These are phyloP conservation scores for Trichonephila clavata DNA, from an alignment of 1,140 invertebrate genomes.

Conservation along the genomic window DNA sequence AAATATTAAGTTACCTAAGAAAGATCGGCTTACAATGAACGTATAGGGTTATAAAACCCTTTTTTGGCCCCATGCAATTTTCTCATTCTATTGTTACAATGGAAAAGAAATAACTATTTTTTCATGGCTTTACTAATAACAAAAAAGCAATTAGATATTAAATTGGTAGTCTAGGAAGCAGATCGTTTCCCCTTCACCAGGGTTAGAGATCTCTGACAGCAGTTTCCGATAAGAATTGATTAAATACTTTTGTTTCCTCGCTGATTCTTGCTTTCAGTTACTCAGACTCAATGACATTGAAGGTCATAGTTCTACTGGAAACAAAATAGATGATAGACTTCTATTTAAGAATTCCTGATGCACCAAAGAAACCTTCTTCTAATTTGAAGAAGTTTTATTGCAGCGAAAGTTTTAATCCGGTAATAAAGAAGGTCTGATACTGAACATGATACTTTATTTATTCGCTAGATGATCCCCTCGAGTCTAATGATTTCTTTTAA, in stretches of 20 bases:
- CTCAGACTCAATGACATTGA: slow-evolving; percentile 12
- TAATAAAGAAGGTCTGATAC: neutral
- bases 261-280: neutral
- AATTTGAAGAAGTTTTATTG: neutral
- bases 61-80: slow-evolving; percentile 12
- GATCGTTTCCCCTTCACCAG: neutral
- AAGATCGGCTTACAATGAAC: neutral
- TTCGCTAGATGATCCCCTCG: neutral
- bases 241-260: slow-evolving; percentile 9
- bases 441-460: neutral
- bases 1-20: neutral
- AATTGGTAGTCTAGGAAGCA: neutral
- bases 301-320: neutral
- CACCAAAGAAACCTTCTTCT: neutral
- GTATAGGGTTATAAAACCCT: neutral
- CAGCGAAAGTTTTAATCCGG: neutral
- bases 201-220: slow-evolving; percentile 17
- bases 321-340: neutral
- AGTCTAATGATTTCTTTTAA: neutral
- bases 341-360: neutral
- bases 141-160: slow-evolving; percentile 13
- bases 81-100: neutral
- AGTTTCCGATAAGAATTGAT: slow-evolving; percentile 45
- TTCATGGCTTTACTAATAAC: neutral
- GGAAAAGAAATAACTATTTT: neutral